These are phyloP conservation scores for Drosophila parvula DNA, from an alignment of 1,140 invertebrate species.

Conservation along the genomic window DNA sequence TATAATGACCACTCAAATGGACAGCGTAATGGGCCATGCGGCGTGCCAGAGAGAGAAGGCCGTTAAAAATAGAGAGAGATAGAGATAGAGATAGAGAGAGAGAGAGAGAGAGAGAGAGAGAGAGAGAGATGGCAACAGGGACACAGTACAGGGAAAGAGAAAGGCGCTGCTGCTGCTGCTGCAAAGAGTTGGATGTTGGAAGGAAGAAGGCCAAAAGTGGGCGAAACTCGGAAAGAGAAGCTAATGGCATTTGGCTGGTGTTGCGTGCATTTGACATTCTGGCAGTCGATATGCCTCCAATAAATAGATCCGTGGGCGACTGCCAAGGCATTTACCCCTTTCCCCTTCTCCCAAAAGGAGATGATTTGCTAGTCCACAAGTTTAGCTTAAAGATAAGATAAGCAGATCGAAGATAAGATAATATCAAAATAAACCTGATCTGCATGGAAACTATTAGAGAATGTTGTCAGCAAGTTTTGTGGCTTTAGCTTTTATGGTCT, in stretches of 20 bases:
- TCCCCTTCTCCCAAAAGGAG: not conserved
- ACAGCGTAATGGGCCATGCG: slow-evolving; percentile 73
- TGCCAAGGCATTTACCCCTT: not conserved
- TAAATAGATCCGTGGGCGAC: slow-evolving; percentile 38
- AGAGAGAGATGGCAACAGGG: slow-evolving; percentile 24
- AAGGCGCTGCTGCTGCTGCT: slow-evolving; percentile 12
- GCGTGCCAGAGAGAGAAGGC: slow-evolving; percentile 18
- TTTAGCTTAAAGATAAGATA: slow-evolving; percentile 23
- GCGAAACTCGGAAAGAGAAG: slow-evolving; percentile 26
- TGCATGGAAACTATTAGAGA: not conserved
- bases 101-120: slow-evolving; percentile 40
- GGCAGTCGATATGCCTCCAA: slow-evolving; percentile 30
- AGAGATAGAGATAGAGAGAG: slow-evolving; percentile 34
- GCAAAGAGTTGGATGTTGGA: not conserved
- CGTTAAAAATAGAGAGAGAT: not conserved
- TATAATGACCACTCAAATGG: slow-evolving; percentile 79
- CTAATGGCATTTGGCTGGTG: slow-evolving; percentile 56
- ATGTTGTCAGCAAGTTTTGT: not conserved
- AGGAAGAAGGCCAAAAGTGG: slow-evolving; percentile 28
- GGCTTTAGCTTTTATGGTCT: not conserved
- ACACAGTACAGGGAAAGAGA: slow-evolving; percentile 17
- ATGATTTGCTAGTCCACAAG: slow-evolving; percentile 30
- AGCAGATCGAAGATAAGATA: slow-evolving; percentile 17
- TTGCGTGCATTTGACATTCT: slow-evolving; percentile 58
- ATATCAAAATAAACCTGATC: not conserved